A percentile compares a stretch with the other conserved stretches of the same genome.
Evolutionary conservation across 2,113 vertebrate species (phyloP).

Genomic region (Himantopus leucocephalus): DNA sequence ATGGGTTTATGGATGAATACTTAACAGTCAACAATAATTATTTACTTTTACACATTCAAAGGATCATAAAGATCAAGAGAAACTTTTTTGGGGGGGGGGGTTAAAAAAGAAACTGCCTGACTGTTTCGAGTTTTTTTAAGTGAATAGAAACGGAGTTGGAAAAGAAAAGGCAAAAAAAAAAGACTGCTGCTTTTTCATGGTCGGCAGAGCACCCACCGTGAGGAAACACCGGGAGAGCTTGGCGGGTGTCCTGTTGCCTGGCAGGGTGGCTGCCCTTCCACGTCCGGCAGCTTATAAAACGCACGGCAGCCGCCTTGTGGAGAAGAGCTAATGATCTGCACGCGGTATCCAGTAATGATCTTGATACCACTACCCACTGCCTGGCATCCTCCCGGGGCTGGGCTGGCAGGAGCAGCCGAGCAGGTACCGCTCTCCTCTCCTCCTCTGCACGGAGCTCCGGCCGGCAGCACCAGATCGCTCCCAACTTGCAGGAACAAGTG

Average conservation of each 20-base stretch:
- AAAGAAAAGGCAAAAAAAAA: not conserved
- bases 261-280: not conserved
- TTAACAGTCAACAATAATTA: not conserved
- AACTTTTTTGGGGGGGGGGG: not conserved
- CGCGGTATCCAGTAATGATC: not conserved
- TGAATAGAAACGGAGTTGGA: not conserved
- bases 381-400: not conserved
- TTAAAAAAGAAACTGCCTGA: not conserved
- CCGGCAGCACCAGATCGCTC: fast-evolving
- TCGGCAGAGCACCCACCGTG: fast-evolving
- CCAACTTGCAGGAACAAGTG: not conserved
- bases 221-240: not conserved
- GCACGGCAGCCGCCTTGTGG: not conserved
- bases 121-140: not conserved
- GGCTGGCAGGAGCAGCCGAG: too few species aligned
- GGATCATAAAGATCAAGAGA: not conserved
- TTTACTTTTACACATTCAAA: not conserved
- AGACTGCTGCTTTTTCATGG: not conserved
- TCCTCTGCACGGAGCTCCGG: not conserved
- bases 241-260: not conserved
- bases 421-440: not conserved
- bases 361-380: not conserved
- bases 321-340: not conserved
- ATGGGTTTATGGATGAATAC: not conserved
- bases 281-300: not conserved